Conservation (phyloP, 37 sponge, comb jelly and placozoan species). For the Chondrosia reniformis region DNA sequence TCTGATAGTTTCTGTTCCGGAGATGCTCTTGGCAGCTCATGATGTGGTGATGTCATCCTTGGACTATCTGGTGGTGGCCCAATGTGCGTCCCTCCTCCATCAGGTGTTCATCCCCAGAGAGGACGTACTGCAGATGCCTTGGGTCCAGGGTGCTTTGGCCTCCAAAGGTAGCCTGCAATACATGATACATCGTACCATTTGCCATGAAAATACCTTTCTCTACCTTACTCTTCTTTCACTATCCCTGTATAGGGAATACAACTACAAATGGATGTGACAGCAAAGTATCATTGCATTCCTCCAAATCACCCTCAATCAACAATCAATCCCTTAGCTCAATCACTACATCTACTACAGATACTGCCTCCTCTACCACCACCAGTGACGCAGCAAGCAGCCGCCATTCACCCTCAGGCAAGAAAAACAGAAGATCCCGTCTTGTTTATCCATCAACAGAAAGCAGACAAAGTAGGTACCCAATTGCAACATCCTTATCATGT, state of each 20-base stretch:
- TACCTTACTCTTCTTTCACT: too few relatives aligned
- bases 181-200: too few relatives aligned
- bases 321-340: constrained; percentile 1
- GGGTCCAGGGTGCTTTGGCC: constrained; percentile 42
- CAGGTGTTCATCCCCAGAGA: constrained; percentile 53
- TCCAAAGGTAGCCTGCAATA: background rate
- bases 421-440: background rate
- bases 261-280: background rate
- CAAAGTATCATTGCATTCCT: background rate
- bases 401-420: background rate
- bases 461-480: too few relatives aligned
- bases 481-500: too few relatives aligned
- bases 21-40: constrained; percentile 60
- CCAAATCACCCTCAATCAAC: background rate
- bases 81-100: constrained; percentile 75
- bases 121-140: constrained; percentile 71
- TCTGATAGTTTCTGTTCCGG: constrained; percentile 50
- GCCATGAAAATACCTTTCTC: too few relatives aligned
- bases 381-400: constrained; percentile 8
- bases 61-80: constrained; percentile 78
- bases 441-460: too few relatives aligned
- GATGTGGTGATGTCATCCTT: constrained; percentile 51
- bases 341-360: constrained; percentile 2
- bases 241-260: too few relatives aligned
- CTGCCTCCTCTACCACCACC: constrained; percentile 12